Evolutionary conservation across 2,888 invertebrate genomes (phyloP).

Genomic region (Brenthis daphne): DNA sequence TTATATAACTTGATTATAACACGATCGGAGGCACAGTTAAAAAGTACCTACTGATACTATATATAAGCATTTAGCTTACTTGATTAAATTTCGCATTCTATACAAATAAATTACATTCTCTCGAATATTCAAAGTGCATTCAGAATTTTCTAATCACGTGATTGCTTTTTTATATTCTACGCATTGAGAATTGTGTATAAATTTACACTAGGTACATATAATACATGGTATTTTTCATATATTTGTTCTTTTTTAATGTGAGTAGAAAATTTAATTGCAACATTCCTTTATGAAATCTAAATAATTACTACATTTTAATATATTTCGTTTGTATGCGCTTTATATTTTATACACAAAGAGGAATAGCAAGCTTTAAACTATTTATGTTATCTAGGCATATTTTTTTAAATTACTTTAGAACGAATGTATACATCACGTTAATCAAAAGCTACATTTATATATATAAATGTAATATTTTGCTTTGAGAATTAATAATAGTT

Average conservation of each 20-base stretch:
- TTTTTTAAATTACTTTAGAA: slow-evolving; percentile 11
- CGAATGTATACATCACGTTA: not conserved
- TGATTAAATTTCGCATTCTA: not conserved
- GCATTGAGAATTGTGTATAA: too few relatives aligned
- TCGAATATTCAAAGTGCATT: slow-evolving; percentile 1
- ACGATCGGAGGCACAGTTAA: too few relatives aligned
- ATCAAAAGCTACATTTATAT: not conserved
- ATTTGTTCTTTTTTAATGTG: not conserved
- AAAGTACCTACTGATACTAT: too few relatives aligned
- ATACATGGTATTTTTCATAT: slow-evolving; percentile 11
- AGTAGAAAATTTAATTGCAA: slow-evolving; percentile 14
- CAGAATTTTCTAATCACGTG: slow-evolving; percentile 9
- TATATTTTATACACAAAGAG: not conserved
- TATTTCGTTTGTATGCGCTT: slow-evolving; percentile 15
- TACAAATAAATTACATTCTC: not conserved
- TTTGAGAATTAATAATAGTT: too few relatives aligned
- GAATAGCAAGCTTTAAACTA: not conserved
- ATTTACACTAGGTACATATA: not conserved
- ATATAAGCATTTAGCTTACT: too few relatives aligned
- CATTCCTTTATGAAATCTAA: slow-evolving; percentile 12
- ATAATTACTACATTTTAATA: slow-evolving; percentile 16
- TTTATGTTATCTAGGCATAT: slow-evolving; percentile 15
- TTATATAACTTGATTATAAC: too few relatives aligned
- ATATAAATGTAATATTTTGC: too few relatives aligned
- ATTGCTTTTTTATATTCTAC: slow-evolving; percentile 12